phyloP scores from a whole-genome alignment of 1,140 invertebrate species.

The Drosophila novamexicana region DNA sequence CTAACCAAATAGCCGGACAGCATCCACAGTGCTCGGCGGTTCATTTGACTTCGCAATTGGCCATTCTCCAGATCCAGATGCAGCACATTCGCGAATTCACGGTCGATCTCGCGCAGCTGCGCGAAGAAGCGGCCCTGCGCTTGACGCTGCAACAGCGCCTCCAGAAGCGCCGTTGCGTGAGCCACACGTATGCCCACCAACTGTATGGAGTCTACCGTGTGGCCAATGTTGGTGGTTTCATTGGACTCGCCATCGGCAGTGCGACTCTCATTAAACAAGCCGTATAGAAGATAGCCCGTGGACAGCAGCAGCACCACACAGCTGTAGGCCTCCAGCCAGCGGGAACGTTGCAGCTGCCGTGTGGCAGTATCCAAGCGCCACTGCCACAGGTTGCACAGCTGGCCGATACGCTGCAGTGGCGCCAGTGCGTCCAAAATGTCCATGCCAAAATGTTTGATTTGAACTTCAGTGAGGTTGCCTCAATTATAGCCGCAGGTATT shows the following conservation, averaged over 20 bases:
- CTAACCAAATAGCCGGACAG: conserved; percentile 56
- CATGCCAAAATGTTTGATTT: conserved; percentile 34
- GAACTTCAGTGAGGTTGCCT: neutral
- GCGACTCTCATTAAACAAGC: conserved; percentile 50
- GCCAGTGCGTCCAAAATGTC: conserved; percentile 57
- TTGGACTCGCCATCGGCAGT: neutral
- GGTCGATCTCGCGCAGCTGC: conserved; percentile 67
- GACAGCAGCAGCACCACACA: conserved; percentile 42
- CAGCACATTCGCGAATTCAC: conserved; percentile 50
- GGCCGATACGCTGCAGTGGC: conserved; percentile 51
- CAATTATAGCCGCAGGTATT: conserved; percentile 10
- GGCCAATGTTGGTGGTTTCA: conserved; percentile 49
- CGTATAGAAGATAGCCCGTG: conserved; percentile 45
- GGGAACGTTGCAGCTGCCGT: conserved; percentile 37
- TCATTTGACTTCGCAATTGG: conserved; percentile 26
- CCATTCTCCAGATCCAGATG: conserved; percentile 50
- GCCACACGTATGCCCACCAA: conserved; percentile 75
- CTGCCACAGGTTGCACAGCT: conserved; percentile 59
- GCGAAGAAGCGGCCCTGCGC: conserved; percentile 44
- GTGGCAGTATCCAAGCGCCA: conserved; percentile 43
- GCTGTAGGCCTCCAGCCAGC: conserved; percentile 64
- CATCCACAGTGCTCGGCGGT: conserved; percentile 47
- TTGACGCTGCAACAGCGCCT: conserved; percentile 56
- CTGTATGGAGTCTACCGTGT: conserved; percentile 77
- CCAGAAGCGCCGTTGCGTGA: conserved; percentile 58